Percentiles rank a stretch among this genome's conserved stretches.
Conservation (phyloP, 1,140 invertebrate genomes). For the Drosophila tsacasi region DNA sequence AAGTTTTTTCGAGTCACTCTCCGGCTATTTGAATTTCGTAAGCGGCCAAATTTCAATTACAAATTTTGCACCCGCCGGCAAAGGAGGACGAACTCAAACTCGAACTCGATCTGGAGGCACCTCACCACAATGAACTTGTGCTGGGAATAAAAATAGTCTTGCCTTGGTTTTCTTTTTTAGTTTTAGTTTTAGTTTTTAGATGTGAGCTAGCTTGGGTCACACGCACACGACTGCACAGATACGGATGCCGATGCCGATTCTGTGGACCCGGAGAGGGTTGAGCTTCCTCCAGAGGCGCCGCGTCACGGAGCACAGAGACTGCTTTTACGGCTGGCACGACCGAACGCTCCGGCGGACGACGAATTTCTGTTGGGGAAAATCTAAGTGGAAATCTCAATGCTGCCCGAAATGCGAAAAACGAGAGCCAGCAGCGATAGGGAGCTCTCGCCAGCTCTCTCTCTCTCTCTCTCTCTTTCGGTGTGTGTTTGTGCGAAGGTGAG, state of each 20-base stretch:
- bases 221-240: conserved; percentile 26
- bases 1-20: conserved; percentile 17
- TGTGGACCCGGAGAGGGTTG: conserved; percentile 28
- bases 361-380: conserved; percentile 77
- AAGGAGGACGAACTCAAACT: conserved; percentile 15
- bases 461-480: conserved; percentile 3
- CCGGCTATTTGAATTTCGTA: conserved; percentile 51
- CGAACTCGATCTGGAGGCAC: conserved; percentile 9
- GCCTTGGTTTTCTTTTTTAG: conserved; percentile 4
- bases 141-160: conserved; percentile 18
- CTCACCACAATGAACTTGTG: conserved; percentile 11
- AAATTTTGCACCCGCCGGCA: conserved; percentile 69
- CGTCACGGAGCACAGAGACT: neutral
- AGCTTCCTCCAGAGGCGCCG: conserved; percentile 22
- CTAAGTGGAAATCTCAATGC: conserved; percentile 71
- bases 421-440: conserved; percentile 31
- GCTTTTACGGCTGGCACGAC: conserved; percentile 46
- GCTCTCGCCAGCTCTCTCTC: conserved; percentile 10
- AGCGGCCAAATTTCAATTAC: conserved; percentile 71
- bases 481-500: conserved; percentile 62
- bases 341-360: conserved; percentile 70
- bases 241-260: conserved; percentile 23
- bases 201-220: conserved; percentile 36
- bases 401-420: conserved; percentile 45
- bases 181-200: conserved; percentile 23